phyloP scores from a whole-genome alignment of 2,797 vertebrate genomes.

The Sebastiscus albofasciatus region DNA sequence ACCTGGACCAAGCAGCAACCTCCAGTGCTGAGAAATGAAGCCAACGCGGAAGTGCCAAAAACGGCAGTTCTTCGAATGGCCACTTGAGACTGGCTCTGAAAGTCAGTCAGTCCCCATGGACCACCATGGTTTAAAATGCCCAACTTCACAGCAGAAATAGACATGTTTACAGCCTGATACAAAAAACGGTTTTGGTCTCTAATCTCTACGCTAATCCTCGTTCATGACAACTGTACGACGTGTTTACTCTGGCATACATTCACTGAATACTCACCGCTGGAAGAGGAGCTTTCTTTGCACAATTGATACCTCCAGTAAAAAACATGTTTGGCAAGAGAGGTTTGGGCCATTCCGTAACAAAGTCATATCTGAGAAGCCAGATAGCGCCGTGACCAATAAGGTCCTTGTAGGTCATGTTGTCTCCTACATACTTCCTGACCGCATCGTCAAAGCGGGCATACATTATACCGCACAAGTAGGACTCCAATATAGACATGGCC shows the following conservation, averaged over 20 bases:
- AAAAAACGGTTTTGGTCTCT: too few species aligned
- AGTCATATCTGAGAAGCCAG: conserved; percentile 86
- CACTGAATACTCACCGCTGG: conserved; percentile 79
- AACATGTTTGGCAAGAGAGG: conserved; percentile 89
- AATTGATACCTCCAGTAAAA: conserved; percentile 87
- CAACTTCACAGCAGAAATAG: too few species aligned
- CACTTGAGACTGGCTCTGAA: too few species aligned
- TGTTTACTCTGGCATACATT: conserved; percentile 2
- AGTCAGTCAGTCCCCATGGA: too few species aligned
- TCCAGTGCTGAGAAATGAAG: too few species aligned
- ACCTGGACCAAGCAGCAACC: too few species aligned
- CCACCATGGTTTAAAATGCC: too few species aligned
- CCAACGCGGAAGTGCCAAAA: too few species aligned
- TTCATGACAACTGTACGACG: too few species aligned
- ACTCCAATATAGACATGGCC: conserved; percentile 45
- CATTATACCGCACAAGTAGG: conserved; percentile 42
- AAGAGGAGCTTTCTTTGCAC: conserved; percentile 74
- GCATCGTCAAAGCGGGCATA: conserved; percentile 75
- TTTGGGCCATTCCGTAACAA: conserved; percentile 81
- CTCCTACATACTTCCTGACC: conserved; percentile 58
- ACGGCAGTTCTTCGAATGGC: too few species aligned
- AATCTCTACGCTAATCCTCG: too few species aligned
- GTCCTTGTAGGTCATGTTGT: conserved; percentile 63
- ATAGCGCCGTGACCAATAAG: conserved; percentile 70
- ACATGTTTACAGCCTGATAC: too few species aligned